Evolutionary conservation across 2,888 invertebrate genomes (phyloP), one percentile per base, ranked within the genome.

Genomic region (Mythimna pallens): DNA sequence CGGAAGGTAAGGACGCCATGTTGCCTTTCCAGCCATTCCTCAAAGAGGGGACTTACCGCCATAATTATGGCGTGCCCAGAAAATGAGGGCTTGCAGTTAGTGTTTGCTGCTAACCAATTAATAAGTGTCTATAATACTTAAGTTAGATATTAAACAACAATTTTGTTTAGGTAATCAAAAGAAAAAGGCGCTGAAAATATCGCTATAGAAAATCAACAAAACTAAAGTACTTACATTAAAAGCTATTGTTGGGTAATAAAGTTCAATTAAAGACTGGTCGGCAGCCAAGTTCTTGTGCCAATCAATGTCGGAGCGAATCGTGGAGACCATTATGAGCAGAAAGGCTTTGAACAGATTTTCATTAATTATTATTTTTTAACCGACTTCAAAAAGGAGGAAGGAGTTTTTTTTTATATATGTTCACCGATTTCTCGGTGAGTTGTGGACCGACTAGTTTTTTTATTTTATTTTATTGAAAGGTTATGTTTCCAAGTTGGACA

Each of bases 191-290:
- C 9, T 10, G 7, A 54, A 54, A 55, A 30, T 30, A 22, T 34
- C 1, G 57, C 55, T 25, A 47, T 57, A n/a, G 57, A 55, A 69
- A 70, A 43, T 43, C 20, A 14, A 40, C 47, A 25, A 47, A 68
- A 47, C 55, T 40, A 40, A 30, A 40, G 20, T 20, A 72, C 3
- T 10, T 10, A 14, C 47, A 43, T 22, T 6, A 52, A 61, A 61
- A 12, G 5, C 25, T 58, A 55, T 76, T 36, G 47, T 76, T 66
- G 40, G 12, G 54, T 14, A 69, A 77, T 25, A 22, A 77, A 68
- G 36, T 74, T 68, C 10, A 57, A 57, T 50, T 47, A 57, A 25
- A 72, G 50, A 30, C 57, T 63, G 75, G 50, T 69, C 9, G 40
- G 61, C 50, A n/a, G 70, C 70, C 61, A 75, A 78, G n/a, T 70